Evolutionary conservation across 2,888 invertebrate genomes (phyloP), one percentile per base, ranked within the genome.

Genomic region (Drosophila nigricruria): DNA sequence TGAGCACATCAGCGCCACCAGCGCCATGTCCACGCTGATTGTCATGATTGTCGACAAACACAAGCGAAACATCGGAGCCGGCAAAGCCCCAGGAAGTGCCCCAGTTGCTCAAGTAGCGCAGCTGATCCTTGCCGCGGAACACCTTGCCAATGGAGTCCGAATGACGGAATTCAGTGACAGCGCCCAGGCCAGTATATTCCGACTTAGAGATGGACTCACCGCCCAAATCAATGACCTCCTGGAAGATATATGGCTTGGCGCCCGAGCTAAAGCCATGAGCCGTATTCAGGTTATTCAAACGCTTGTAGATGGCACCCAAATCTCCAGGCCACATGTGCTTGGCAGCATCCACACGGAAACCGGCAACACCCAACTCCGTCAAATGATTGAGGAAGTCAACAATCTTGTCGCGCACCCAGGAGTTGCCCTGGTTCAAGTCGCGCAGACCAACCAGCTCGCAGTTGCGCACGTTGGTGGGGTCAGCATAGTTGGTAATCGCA

Each of bases 41-140:
- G 91, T 98, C 98, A 90, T 98, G 98, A 93, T 98, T 98, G 89
- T 98, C 98, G 38, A 98, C 95, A 90, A 98, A 97, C n/a, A 96
- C 95, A 0, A 97, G 90, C 0, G 97, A 94, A 59, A 95, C 94
- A 0, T 89, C 90, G 0, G 94, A 94, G 12, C 94, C 93, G 0
- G 96, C 90, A 23, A 97, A 94, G 50, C 94, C 94, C 97, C 97
- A 97, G 14, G 89, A 93, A 3, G 94, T 93, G 18, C 96, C 96
- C 94, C 95, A 96, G 90, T 94, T 96, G 1, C 78, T 72, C 5
- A 96, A 92, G 93, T 95, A 95, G 78, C 94, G 95, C 14, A 96
- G 92, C 56, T 94, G 93, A 84, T 96, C 96, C 32, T 93, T 89
- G 12, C 96, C 95, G 14, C 91, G 91, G 87, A 96, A 94, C 0